Evolutionary conservation across 2,113 vertebrate species (phyloP), one percentile per base, ranked within the genome.

Genomic region (Barbus barbus): DNA sequence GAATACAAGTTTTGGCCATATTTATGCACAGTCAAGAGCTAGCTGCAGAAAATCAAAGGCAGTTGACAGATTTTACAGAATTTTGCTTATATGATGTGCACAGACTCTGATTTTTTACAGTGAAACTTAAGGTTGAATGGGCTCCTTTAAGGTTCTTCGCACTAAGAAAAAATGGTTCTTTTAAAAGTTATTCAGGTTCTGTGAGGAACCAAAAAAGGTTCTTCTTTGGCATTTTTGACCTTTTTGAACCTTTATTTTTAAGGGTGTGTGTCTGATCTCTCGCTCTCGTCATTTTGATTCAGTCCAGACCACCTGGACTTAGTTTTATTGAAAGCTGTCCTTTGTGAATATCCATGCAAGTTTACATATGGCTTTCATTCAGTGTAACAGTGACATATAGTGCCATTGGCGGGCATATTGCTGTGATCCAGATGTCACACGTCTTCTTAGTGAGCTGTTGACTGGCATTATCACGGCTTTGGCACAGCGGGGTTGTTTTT

Each of bases 261-360:
- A n/a, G 20, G 9, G 7, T 9, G 2, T 9, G 9, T 24, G 46
- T 81, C 36, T 44, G 22, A 72, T 53, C 38, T 81, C 11, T 56
- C 69, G n/a, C n/a, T n/a, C 61, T 46, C 26, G 24, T 75, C 44
- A 81, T 60, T 51, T 6, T 41, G 69, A 75, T 74, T 3, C 53
- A 81, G 26, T 36, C 60, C 78, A 75, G 16, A 61, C 38, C 41
- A 81, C 63, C 28, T 80, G 28, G 13, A 26, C 31, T 14, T 56
- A 16, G n/a, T 51, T 51, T 86, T 46, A 78, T 36, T 77, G 53
- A 60, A 83, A 73, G 13, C 53, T 28, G 36, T 38, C 16, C 65
- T 53, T 58, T 26, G 41, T 6, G 18, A 60, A 75, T n/a, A 69
- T 38, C 20, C 48, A 13, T 60, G 16, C n/a, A 78, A 44, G 44